phyloP scores from a whole-genome alignment of 2,888 invertebrate genomes.

The Hypercompe scribonia region DNA sequence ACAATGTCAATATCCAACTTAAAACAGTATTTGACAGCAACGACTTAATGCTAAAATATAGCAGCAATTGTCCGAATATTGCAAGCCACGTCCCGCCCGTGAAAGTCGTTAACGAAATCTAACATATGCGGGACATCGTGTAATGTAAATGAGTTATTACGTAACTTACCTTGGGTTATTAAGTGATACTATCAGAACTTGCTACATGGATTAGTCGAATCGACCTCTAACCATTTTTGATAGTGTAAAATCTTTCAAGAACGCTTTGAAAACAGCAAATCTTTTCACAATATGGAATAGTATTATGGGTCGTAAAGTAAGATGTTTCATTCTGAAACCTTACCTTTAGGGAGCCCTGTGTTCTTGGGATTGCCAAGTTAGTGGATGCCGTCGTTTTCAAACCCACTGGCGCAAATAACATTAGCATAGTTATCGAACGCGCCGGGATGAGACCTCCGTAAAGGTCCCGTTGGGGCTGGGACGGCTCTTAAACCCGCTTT shows the following conservation, averaged over 20 bases:
- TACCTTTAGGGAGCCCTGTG: constrained; percentile 65
- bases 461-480: constrained; percentile 81
- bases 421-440: constrained; percentile 86
- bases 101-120: constrained; percentile 53
- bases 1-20: neutral
- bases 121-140: constrained; percentile 44
- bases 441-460: constrained; percentile 83
- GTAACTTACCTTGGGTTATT: constrained; percentile 43
- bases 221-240: constrained; percentile 41
- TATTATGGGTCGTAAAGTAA: constrained; percentile 64
- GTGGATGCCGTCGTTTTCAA: constrained; percentile 78
- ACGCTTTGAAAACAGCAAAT: constrained; percentile 59
- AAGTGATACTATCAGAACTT: constrained; percentile 51
- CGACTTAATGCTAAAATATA: constrained; percentile 41
- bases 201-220: constrained; percentile 40
- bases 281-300: constrained; percentile 61
- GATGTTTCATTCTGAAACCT: constrained; percentile 68
- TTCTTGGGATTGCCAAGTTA: constrained; percentile 72
- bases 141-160: constrained; percentile 54
- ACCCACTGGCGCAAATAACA: constrained; percentile 85
- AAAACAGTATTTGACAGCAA: constrained; percentile 5
- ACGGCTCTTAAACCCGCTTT: constrained; percentile 84
- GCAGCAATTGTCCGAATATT: constrained; percentile 32
- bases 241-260: constrained; percentile 30
- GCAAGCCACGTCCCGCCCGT: constrained; percentile 38